Evolutionary conservation across 2,797 vertebrate genomes (phyloP), one percentile per base, ranked within the genome.

Genomic region (Delichon dasypus): DNA sequence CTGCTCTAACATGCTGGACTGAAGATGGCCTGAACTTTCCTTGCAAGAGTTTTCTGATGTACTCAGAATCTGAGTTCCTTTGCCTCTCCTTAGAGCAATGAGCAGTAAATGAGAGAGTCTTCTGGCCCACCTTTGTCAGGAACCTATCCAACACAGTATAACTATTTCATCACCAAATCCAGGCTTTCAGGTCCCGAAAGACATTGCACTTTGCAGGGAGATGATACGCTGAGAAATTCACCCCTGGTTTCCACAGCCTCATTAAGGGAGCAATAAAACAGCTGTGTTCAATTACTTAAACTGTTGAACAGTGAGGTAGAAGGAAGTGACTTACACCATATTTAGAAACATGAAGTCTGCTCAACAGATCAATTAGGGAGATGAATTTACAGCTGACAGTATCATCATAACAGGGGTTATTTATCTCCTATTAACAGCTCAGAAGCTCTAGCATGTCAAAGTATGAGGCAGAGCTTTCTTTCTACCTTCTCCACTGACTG

Each of bases 251-350:
- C 93, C 62, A 82, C 48, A 86, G 4, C 1, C 8, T 93, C 78
- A 84, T 92, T 95, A 89, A 60, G 38, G 71, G 40, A 88, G 58
- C 75, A 94, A 72, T 92, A 75, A 94, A 92, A 89, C 70, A 93
- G 86, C 78, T 92, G 82, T 75, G 80, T 86, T 94, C 85, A 57
- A 84, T 93, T 88, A 91, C 70, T 80, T 88, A 65, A 80, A 75
- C 78, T 70, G 36, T 89, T 85, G 83, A 91, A 74, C 65, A 83
- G 51, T 17, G 51, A 95, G 71, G 82, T 53, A 94, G 90, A 92
- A 92, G 78, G 75, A 93, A 92, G 72, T 8, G 0, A 64, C 78
- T 90, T 90, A 78, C 10, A 89, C 7, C 85, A 11, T 75, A 80
- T 40, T 76, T 86, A 93, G 92, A 93, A 91, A 76, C 53, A 60